These are phyloP conservation scores for Esox masquinongy DNA, from an alignment of 2,797 vertebrate genomes.

Conservation along the genomic window DNA sequence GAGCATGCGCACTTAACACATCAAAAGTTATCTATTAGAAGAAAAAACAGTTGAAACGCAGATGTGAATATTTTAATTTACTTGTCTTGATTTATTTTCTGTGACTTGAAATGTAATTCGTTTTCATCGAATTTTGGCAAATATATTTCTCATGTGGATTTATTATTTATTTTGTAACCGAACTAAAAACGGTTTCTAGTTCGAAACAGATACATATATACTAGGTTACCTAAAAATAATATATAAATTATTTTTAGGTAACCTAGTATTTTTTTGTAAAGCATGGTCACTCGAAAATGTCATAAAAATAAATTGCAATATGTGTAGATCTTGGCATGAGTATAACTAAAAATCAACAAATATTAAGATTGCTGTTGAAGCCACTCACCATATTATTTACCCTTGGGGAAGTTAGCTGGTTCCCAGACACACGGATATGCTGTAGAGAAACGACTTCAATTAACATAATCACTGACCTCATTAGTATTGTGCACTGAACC, in stretches of 20 bases:
- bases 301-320: no score
- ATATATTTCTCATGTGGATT: neutral
- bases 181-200: neutral
- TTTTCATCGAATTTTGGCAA: neutral
- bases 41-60: constrained; percentile 46
- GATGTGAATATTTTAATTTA: constrained; percentile 21
- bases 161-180: neutral
- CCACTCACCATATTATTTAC: neutral
- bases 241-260: no score
- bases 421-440: constrained; percentile 48
- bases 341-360: neutral
- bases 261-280: no score
- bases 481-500: constrained; percentile 77
- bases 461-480: constrained; percentile 75
- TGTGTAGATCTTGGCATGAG: neutral
- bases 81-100: neutral
- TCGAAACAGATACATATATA: no score
- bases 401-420: neutral
- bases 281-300: no score
- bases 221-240: no score
- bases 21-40: constrained; percentile 37
- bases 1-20: constrained; percentile 36
- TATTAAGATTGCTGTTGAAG: neutral
- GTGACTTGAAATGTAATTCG: neutral
- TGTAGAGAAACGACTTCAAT: constrained; percentile 55